Evolutionary conservation across 2,797 vertebrate genomes (phyloP).

Genomic region (Fistularia commersonii): DNA sequence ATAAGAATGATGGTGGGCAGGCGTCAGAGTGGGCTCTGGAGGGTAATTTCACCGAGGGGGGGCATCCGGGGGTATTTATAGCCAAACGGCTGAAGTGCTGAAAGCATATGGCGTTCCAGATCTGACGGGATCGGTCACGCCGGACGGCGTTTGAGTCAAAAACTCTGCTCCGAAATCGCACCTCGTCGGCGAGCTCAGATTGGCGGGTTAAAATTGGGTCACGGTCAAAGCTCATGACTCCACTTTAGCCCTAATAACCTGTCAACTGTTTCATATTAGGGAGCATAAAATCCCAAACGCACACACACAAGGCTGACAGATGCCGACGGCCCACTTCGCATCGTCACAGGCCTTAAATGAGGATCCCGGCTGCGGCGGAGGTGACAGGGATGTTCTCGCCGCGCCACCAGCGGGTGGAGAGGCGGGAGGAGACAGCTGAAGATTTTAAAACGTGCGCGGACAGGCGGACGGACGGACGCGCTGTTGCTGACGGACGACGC

Average conservation of each 20-base stretch:
- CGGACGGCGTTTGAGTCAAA: no score
- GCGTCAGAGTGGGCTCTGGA: constrained; percentile 33
- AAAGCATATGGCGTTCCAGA: constrained; percentile 50
- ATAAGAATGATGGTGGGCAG: constrained; percentile 57
- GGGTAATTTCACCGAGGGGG: constrained; percentile 57
- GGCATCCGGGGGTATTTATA: constrained; percentile 64
- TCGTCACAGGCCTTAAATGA: constrained; percentile 68
- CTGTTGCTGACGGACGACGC: constrained; percentile 33
- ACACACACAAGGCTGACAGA: constrained; percentile 69
- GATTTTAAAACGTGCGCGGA: neutral
- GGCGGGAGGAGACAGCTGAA: neutral
- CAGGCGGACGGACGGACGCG: neutral
- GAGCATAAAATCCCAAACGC: constrained; percentile 63
- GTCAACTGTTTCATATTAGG: constrained; percentile 70
- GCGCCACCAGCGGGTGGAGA: neutral
- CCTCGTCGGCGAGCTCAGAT: constrained; percentile 44
- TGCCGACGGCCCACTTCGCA: constrained; percentile 65
- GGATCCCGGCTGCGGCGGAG: constrained; percentile 57
- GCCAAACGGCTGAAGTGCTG: constrained; percentile 43
- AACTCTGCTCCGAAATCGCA: no score
- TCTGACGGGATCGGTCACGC: constrained; percentile 46
- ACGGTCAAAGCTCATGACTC: constrained; percentile 66
- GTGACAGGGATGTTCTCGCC: constrained; percentile 69
- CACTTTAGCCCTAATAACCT: constrained; percentile 69
- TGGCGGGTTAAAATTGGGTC: constrained; percentile 58